These are phyloP conservation scores for Lagorchestes hirsutus DNA, from an alignment of 2,797 vertebrate species.

Conservation along the genomic window DNA sequence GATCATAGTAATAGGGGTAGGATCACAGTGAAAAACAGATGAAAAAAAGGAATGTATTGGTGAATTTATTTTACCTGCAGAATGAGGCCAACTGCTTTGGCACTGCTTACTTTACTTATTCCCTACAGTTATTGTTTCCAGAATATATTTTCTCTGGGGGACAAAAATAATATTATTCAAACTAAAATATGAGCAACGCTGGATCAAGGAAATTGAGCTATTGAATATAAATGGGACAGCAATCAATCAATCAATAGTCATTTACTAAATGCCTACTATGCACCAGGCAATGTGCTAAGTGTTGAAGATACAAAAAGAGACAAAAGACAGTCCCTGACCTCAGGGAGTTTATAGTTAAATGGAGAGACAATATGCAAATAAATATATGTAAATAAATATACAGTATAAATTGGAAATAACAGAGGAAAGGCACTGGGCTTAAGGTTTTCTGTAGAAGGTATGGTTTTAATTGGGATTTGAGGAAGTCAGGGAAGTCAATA, in stretches of 20 bases:
- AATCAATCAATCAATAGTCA: not conserved
- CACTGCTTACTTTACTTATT: slow-evolving; percentile 2
- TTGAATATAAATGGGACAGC: not conserved
- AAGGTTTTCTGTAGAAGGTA: not conserved
- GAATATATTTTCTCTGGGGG: not conserved
- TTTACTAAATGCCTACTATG: not conserved
- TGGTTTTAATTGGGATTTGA: not conserved
- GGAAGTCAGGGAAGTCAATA: not conserved
- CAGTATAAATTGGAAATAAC: not conserved
- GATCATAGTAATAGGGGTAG: not conserved
- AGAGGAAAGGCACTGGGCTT: not conserved
- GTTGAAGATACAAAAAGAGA: not conserved
- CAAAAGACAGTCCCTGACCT: not conserved
- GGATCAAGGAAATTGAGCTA: not conserved
- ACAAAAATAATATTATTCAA: not conserved
- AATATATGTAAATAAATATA: not conserved
- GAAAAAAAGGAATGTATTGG: not conserved
- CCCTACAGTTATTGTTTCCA: not conserved
- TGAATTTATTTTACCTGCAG: slow-evolving; percentile 58
- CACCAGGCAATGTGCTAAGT: not conserved
- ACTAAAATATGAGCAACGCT: not conserved
- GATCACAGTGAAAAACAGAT: slow-evolving; percentile 23
- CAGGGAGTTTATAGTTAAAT: not conserved
- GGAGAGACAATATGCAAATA: not conserved
- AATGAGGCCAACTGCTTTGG: slow-evolving; percentile 27